Evolutionary conservation across 2,888 invertebrate species (phyloP), one percentile per base, ranked within the genome.

Genomic region (Apotomis capreana): DNA sequence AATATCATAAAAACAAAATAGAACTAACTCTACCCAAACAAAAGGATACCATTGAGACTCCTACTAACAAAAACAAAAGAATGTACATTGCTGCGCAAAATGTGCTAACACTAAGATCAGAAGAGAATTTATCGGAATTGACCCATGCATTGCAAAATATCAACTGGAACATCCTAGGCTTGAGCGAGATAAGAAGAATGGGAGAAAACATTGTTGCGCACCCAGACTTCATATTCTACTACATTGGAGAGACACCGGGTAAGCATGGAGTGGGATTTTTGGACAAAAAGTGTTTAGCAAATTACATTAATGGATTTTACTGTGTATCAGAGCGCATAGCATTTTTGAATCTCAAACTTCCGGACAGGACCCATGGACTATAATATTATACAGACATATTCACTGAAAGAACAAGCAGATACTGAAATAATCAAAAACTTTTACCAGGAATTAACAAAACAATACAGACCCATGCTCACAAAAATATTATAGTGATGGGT

Each of bases 111-210:
- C n/a, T n/a, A n/a, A n/a, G n/a, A n/a, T n/a, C n/a, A n/a, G n/a
- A n/a, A n/a, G n/a, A n/a, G 62, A 62, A 46, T 46, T 12, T 55
- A n/a, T 5, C 44, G 9, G 75, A 76, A 75, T 44, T 76, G 8
- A 70, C 8, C 51, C 67, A 70, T 54, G 75, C 75, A 2, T 12
- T 77, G 51, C 36, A 74, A 57, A 13, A 62, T 0, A 74, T 76
- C 40, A 77, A 77, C 67, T 76, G 74, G 75, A 74, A 76, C 51
- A 75, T 78, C 3, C 4, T 76, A 3, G 74, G 74, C 36, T 44
- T 78, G 8, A 76, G 74, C n/a, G 76, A 76, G 73, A 73, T 77
- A 3, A 72, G 75, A 74, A 49, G 78, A 72, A 69, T 70, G 60
- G 74, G 75, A 3, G 74, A 77, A 74, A 76, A 13, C 5, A 77